Evolutionary conservation across 1,140 invertebrate species (phyloP), one percentile per base, ranked within the genome.

Genomic region (Drosophila lacertosa): DNA sequence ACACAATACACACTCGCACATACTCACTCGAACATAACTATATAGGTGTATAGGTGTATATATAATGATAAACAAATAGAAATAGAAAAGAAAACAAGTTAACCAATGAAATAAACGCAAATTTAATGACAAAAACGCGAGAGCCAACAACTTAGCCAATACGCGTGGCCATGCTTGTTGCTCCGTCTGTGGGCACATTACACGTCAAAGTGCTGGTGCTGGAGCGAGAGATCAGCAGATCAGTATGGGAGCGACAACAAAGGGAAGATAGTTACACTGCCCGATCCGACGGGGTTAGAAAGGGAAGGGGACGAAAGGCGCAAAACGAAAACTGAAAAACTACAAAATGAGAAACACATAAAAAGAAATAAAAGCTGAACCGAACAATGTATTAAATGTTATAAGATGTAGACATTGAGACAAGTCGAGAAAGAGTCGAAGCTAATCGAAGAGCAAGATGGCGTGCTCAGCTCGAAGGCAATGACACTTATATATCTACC

Each of bases 71-170:
- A 35, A 45, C 40, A 64, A 66, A 75, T 66, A 74, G 54, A 86
- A 77, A 81, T 64, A 67, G 60, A 76, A 66, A 68, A 58, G 73
- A 68, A 84, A 81, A 82, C 73, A 70, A 88, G 81, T 86, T 88
- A 89, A 82, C 82, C 82, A 88, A 88, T 88, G 82, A 88, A 88
- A 88, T 76, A 78, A 88, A 88, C 78, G 78, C 82, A 88, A 89
- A 88, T 88, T 88, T 83, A 88, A 89, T 88, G 83, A 88, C 83
- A 89, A 82, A 78, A 89, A 51, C 70, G 74, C 77, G 74, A 77
- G 71, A 64, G 66, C 69, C 39, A 60, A 58, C 82, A 74, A 88
- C 69, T 86, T 82, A 81, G 81, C 81, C 82, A 86, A 86, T 86
- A 86, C 80, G 80, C 76, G 76, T 80, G 63, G 74, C 80, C 81